These are phyloP conservation scores for Diarsia rubi DNA, from an alignment of 2,888 invertebrate genomes.

Conservation along the genomic window DNA sequence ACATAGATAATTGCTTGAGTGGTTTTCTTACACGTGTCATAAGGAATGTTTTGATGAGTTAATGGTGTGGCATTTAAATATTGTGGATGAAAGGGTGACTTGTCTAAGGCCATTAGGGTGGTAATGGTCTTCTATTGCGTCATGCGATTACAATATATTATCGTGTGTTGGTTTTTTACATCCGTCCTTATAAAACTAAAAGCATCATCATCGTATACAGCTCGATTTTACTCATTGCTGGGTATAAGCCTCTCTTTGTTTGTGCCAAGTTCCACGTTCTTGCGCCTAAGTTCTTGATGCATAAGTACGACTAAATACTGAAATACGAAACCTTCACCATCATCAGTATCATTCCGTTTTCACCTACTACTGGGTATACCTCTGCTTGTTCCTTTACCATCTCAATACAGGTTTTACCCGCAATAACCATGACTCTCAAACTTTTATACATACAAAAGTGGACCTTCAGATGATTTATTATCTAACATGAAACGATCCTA, in stretches of 20 bases:
- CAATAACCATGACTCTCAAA: neutral
- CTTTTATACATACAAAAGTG: neutral
- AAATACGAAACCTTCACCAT: neutral
- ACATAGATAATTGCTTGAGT: slow-evolving; percentile 6
- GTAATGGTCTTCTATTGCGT: slow-evolving; percentile 2
- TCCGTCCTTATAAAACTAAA: neutral
- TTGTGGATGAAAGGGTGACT: neutral
- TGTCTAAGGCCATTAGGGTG: neutral
- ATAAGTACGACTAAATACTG: neutral
- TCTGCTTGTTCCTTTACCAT: neutral
- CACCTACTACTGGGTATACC: neutral
- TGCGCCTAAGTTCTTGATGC: neutral
- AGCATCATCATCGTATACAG: no score
- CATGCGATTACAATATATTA: neutral
- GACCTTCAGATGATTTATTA: slow-evolving; percentile 4
- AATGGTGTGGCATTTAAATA: neutral
- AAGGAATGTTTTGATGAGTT: slow-evolving; percentile 19
- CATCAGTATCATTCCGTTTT: neutral
- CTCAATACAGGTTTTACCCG: neutral
- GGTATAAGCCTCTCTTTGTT: no score
- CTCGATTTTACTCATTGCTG: no score
- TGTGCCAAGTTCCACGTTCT: no score
- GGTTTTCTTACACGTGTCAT: slow-evolving; percentile 11
- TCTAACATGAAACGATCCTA: neutral
- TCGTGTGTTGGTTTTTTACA: neutral